A percentile compares a stretch with the other conserved stretches of the same genome.
phyloP scores from a whole-genome alignment of 2,888 invertebrate genomes.

The Elysia crispata region DNA sequence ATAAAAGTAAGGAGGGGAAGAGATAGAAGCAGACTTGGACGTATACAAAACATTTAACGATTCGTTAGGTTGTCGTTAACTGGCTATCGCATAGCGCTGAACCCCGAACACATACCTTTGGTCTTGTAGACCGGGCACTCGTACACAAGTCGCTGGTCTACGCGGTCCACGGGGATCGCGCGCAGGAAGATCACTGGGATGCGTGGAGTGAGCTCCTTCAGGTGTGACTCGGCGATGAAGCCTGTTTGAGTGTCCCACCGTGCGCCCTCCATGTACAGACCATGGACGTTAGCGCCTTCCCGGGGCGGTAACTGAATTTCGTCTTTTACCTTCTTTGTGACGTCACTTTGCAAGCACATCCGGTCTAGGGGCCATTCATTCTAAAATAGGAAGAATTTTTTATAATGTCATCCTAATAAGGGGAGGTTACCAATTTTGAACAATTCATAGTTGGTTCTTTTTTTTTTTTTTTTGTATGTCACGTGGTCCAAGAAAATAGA shows the following conservation, averaged over 20 bases:
- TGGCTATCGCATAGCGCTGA: too few relatives aligned
- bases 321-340: conserved; percentile 96
- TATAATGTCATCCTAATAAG: too few relatives aligned
- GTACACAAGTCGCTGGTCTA: conserved; percentile 94
- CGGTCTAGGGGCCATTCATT: conserved; percentile 96
- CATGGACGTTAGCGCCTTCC: conserved; percentile 96
- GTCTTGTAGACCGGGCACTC: conserved; percentile 98
- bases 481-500: too few relatives aligned
- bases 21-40: too few relatives aligned
- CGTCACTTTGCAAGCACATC: conserved; percentile 97
- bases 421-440: too few relatives aligned
- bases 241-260: conserved; percentile 95
- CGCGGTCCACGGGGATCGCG: conserved; percentile 88
- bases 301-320: conserved; percentile 88
- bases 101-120: conserved; percentile 78
- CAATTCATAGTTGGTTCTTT: too few relatives aligned
- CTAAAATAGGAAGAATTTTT: conserved; percentile 68
- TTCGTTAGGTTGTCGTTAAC: too few relatives aligned
- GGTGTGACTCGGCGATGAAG: conserved; percentile 92
- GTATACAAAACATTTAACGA: too few relatives aligned
- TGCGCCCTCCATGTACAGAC: conserved; percentile 94
- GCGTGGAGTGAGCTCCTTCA: conserved; percentile 93
- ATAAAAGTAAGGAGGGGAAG: too few relatives aligned
- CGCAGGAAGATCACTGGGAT: conserved; percentile 97
- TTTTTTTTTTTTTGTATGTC: too few relatives aligned